Evolutionary conservation across 2,113 vertebrate genomes (phyloP), one percentile per base, ranked within the genome.

Genomic region (Cairina moschata): DNA sequence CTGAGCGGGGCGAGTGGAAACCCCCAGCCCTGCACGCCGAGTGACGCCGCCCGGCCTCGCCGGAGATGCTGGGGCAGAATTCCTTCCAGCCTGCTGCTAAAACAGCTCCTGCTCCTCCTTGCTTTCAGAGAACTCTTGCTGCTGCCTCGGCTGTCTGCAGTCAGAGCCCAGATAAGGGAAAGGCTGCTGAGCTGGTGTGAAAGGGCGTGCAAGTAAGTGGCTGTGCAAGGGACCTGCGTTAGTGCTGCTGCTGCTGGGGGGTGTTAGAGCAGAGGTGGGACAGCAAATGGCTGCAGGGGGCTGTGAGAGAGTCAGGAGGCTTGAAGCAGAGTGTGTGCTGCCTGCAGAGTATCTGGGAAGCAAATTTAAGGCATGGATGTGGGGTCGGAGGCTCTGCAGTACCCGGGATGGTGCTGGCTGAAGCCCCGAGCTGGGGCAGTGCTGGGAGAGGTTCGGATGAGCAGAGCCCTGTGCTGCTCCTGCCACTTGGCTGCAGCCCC

Each of bases 21-120:
- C 4, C 77, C 58, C 56, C 31, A 56, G 31, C 23, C 2, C 6
- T 7, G 18, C 2, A 0, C 67, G 17, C 22, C 0, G 38, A 46
- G 5, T 3, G 34, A 42, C 22, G 8, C 32, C 17, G 44, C 36
- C 48, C 0, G 73, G 62, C 50, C 38, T 55, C 42, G 60, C 36
- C 36, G 6, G 31, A 42, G 77, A 10, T 46, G 77, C 73, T 83
- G 68, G 42, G 36, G 65, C 54, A 63, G 54, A 63, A 40, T 29
- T 63, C 36, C 38, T 18, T 22, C 26, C 22, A n/a, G 34, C 16
- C 16, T n/a, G 11, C 31, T 32, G 58, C 15, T 36, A 17, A 23
- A 38, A 44, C 52, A 87, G 6, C 32, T 59, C 21, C 32, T 9
- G 34, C 10, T 36, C 17, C 16, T 72, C n/a, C 52, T 52, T 25